Evolutionary conservation across 1,140 invertebrate genomes (phyloP).

Genomic region (Palaemon carinicauda): DNA sequence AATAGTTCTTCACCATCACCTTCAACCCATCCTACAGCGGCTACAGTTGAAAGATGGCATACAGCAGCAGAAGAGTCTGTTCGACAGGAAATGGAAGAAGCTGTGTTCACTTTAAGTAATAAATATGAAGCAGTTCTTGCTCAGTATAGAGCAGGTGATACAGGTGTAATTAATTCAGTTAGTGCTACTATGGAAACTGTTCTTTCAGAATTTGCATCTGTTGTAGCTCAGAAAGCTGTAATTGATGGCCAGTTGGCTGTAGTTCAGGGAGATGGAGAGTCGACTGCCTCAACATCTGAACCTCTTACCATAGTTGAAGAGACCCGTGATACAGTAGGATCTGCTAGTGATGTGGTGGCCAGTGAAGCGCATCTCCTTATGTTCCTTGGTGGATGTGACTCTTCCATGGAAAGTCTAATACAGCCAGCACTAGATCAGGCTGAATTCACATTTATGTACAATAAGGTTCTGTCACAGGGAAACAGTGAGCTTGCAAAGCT

Average conservation of each 20-base stretch:
- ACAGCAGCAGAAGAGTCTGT: slow-evolving; percentile 73
- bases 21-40: not conserved
- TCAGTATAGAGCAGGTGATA: slow-evolving; percentile 59
- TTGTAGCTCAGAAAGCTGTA: slow-evolving; percentile 79
- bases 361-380: slow-evolving; percentile 59
- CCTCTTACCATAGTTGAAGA: slow-evolving; percentile 56
- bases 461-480: slow-evolving; percentile 32
- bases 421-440: slow-evolving; percentile 58
- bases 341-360: slow-evolving; percentile 56
- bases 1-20: not conserved
- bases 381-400: slow-evolving; percentile 58
- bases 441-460: slow-evolving; percentile 57
- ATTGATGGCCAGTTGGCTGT: slow-evolving; percentile 72
- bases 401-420: slow-evolving; percentile 55
- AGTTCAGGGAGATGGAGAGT: slow-evolving; percentile 60
- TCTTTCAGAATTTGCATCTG: slow-evolving; percentile 76
- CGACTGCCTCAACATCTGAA: slow-evolving; percentile 28
- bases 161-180: slow-evolving; percentile 54
- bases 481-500: slow-evolving; percentile 28
- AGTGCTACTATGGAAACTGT: slow-evolving; percentile 63
- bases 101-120: slow-evolving; percentile 72
- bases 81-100: slow-evolving; percentile 74
- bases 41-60: slow-evolving; percentile 50
- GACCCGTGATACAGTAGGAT: slow-evolving; percentile 47
- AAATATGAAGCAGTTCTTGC: slow-evolving; percentile 71